Evolutionary conservation across 2,113 vertebrate species (phyloP).

Genomic region (Lonchura striata): DNA sequence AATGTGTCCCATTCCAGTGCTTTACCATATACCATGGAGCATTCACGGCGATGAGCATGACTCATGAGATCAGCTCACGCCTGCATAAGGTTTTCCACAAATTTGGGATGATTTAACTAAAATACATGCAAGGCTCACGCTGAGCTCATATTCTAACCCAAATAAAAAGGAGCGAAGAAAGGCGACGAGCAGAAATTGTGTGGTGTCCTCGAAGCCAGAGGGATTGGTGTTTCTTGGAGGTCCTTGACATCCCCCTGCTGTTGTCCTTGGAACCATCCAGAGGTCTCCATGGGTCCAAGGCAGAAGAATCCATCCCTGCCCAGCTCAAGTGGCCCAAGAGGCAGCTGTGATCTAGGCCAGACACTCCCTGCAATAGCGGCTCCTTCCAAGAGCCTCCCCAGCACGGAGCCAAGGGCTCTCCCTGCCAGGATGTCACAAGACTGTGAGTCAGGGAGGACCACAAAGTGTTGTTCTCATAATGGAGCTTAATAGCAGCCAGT

Average conservation of each 20-base stretch:
- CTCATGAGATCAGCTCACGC: not conserved
- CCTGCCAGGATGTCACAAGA: slow-evolving; percentile 43
- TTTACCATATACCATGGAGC: not conserved
- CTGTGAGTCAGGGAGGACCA: slow-evolving; percentile 9
- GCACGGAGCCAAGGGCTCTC: not conserved
- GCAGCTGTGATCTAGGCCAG: not conserved
- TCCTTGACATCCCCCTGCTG: not conserved
- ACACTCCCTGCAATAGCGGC: slow-evolving; percentile 19
- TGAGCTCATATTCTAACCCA: not conserved
- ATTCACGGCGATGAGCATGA: not conserved
- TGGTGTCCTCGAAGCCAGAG: not conserved
- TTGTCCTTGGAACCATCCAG: not conserved
- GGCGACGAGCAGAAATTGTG: not conserved
- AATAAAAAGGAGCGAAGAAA: not conserved
- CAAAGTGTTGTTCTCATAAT: not conserved
- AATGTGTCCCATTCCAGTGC: not conserved
- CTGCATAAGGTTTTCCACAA: not conserved
- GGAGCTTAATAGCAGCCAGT: not conserved
- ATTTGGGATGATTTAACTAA: not conserved
- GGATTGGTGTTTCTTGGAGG: not conserved
- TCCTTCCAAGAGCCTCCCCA: slow-evolving; percentile 13
- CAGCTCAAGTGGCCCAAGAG: not conserved
- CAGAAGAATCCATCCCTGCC: not conserved
- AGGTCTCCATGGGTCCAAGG: not conserved
- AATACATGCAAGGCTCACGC: not conserved